Evolutionary conservation across 2,113 vertebrate species (phyloP).

Genomic region (Gymnobelideus leadbeateri): DNA sequence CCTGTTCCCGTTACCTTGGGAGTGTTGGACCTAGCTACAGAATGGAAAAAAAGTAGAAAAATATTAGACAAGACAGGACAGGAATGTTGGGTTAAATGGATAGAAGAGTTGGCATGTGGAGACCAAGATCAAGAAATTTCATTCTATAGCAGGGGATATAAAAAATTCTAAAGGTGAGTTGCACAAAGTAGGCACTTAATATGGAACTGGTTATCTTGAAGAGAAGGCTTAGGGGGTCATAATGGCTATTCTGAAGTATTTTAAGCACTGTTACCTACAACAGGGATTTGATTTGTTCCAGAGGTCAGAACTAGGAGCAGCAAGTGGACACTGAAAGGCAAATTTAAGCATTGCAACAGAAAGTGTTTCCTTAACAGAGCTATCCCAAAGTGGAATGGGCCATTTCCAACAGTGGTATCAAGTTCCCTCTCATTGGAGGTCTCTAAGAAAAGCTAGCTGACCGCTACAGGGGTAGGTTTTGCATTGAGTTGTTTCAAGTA

Average conservation of each 20-base stretch:
- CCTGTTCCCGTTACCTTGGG: neutral
- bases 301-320: neutral
- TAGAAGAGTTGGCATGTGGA: neutral
- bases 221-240: neutral
- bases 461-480: neutral
- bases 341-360: neutral
- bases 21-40: neutral
- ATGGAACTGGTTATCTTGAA: neutral
- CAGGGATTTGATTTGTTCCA: neutral
- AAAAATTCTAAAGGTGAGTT: neutral
- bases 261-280: neutral
- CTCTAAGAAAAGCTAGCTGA: neutral
- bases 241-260: neutral
- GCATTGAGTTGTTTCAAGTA: neutral
- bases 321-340: neutral
- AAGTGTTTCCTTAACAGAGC: neutral
- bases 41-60: neutral
- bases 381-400: neutral
- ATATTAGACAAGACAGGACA: neutral
- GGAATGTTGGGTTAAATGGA: neutral
- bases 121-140: neutral
- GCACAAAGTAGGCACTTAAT: neutral
- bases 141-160: neutral
- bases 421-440: neutral
- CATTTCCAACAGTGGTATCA: neutral